Evolutionary conservation across 35 echinoderm and acorn worm genomes (phyloP).

Genomic region (Diadema setosum): DNA sequence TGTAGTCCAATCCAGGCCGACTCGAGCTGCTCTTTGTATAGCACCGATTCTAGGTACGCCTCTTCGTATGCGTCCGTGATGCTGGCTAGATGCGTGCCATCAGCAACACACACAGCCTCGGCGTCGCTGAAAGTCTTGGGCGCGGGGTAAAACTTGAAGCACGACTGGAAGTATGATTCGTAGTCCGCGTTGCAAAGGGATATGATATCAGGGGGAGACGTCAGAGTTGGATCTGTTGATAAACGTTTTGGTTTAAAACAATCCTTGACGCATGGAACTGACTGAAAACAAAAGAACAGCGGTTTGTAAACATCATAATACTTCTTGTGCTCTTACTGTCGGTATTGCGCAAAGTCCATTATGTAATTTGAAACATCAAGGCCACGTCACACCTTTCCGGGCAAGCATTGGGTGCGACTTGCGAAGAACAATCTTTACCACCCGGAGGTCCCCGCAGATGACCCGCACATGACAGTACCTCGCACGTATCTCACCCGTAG

Average conservation of each 20-base stretch:
- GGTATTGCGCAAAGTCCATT: no score
- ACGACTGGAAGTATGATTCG: neutral
- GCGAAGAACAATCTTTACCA: neutral
- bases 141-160: neutral
- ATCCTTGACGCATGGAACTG: no score
- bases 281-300: no score
- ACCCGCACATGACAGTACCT: no score
- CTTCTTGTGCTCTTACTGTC: neutral
- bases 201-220: neutral
- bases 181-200: neutral
- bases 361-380: no score
- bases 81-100: neutral
- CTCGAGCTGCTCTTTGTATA: neutral
- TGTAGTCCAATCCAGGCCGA: conserved; percentile 32
- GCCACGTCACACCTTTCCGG: neutral
- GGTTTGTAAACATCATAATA: neutral
- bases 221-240: neutral
- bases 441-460: no score
- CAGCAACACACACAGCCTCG: neutral
- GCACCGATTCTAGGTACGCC: conserved; percentile 8
- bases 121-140: neutral
- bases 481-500: no score
- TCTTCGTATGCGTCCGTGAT: conserved; percentile 33
- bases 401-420: neutral
- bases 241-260: neutral